Evolutionary conservation across 2,797 vertebrate genomes (phyloP).

Genomic region (Chelmon rostratus): DNA sequence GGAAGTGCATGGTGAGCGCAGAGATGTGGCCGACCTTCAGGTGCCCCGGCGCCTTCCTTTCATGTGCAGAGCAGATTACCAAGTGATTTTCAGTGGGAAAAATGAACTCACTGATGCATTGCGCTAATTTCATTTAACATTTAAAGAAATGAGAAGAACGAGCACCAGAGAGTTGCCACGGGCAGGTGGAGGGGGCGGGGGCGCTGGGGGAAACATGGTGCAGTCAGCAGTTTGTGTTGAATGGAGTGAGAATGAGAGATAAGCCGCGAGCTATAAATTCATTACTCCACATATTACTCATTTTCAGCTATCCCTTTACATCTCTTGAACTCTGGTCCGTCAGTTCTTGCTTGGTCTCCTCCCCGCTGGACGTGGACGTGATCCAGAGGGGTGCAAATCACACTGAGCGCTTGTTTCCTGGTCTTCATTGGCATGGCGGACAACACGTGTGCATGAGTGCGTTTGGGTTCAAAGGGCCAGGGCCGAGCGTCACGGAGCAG

Average conservation of each 20-base stretch:
- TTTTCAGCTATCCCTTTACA: slow-evolving; percentile 53
- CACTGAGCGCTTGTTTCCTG: slow-evolving; percentile 11
- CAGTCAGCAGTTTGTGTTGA: slow-evolving; percentile 82
- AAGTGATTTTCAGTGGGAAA: slow-evolving; percentile 71
- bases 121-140: slow-evolving; percentile 83
- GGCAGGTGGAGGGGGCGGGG: slow-evolving; percentile 37
- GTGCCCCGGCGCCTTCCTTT: slow-evolving; percentile 68
- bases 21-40: slow-evolving; percentile 77
- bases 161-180: slow-evolving; percentile 62
- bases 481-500: slow-evolving; percentile 40
- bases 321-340: slow-evolving; percentile 40
- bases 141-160: slow-evolving; percentile 69
- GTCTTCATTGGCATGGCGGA: background rate
- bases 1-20: slow-evolving; percentile 50
- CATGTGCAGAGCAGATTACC: slow-evolving; percentile 72
- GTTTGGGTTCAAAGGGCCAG: slow-evolving; percentile 53
- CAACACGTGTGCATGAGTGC: slow-evolving; percentile 12
- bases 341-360: slow-evolving; percentile 20
- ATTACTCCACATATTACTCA: slow-evolving; percentile 68
- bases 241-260: slow-evolving; percentile 73
- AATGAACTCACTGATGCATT: slow-evolving; percentile 80
- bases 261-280: slow-evolving; percentile 73
- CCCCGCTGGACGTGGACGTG: background rate
- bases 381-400: slow-evolving; percentile 25
- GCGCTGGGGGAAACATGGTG: slow-evolving; percentile 39